Base-by-base conservation (phyloP, 2,797 vertebrate species). In the Vespertilio murinus region DNA sequence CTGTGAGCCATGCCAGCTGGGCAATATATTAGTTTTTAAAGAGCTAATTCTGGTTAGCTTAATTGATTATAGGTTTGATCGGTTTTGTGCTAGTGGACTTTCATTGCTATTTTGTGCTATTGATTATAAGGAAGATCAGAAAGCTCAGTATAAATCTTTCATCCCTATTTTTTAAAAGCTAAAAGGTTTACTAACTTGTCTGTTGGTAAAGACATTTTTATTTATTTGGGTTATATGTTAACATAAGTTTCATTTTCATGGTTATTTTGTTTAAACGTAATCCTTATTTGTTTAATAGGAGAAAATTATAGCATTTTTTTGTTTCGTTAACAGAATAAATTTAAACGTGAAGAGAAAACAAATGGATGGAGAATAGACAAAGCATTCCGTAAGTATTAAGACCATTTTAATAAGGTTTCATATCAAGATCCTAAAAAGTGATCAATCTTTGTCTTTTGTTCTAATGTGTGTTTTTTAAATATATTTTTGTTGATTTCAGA, bases 331-430 rank as follows among this genome's bases (percentile, higher is more conserved):
- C 97, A 99, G 99, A 99, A 99, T 98, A 99, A 99, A 98, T 99
- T 99, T 98, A 99, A 99, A 97, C 99, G 99, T 94, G 99, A 99
- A 94, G 99, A 99, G 97, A 98, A 98, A 95, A 85, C 96, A 74
- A 99, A 99, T 96, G 97, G 99, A 64, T 99, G 99, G 99, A 99
- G 99, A 98, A 98, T 99, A 97, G 99, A 99, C 97, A 99, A 99
- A 98, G 99, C 99, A 86, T 99, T 99, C 97, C 99, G 99, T 99
- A 98, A 99, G 99, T 98, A 95, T 95, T 95, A 91, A 96, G 6
- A 17, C 12, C 1, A 67, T 64, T 42, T 95, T 84, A 84, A 59
- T 65, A 88, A 90, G 59, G 59, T 61, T 61, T 9, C 33, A 73
- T 79, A 94, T 65, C 16, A 33, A 80, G n/a, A 88, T n/a, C 10